phyloP scores from a whole-genome alignment of 2,797 vertebrate genomes.

The Gymnodraco acuticeps region DNA sequence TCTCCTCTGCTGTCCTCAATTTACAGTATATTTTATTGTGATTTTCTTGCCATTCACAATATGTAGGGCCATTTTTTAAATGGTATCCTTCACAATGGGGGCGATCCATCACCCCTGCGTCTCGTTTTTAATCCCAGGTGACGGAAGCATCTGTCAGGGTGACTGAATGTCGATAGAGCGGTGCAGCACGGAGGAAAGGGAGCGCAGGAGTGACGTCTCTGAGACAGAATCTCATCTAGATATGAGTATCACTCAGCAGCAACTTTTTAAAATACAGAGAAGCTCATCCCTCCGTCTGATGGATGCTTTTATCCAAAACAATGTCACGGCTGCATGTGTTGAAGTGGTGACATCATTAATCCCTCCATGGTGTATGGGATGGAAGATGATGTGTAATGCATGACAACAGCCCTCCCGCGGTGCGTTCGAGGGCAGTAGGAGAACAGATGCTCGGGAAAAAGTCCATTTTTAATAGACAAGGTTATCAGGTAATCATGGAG shows the following conservation, averaged over 20 bases:
- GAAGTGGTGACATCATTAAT: conserved; percentile 17
- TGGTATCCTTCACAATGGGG: conserved; percentile 67
- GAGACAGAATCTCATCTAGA: conserved; percentile 59
- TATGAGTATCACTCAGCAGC: conserved; percentile 61
- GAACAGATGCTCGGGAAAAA: conserved; percentile 28
- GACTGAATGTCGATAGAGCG: conserved; percentile 72
- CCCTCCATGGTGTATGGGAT: conserved; percentile 16
- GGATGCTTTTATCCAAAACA: conserved; percentile 44
- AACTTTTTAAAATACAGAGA: conserved; percentile 22
- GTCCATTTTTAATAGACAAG: conserved; percentile 40
- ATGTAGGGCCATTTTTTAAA: conserved; percentile 68
- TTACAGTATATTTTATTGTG: conserved; percentile 61
- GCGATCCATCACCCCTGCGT: conserved; percentile 64
- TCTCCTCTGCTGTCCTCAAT: conserved; percentile 43
- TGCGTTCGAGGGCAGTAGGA: conserved; percentile 34
- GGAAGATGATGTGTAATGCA: conserved; percentile 7
- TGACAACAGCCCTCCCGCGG: conserved; percentile 11
- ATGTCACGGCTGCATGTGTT: conserved; percentile 28
- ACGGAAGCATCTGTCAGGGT: conserved; percentile 77
- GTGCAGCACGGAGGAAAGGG: conserved; percentile 30
- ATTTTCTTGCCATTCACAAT: conserved; percentile 64
- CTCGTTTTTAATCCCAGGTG: conserved; percentile 77
- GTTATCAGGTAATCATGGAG: conserved; percentile 62
- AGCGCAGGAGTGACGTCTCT: conserved; percentile 67
- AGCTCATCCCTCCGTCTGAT: conserved; percentile 46